Conservation (phyloP, 1,140 invertebrate genomes). For the Ooceraea biroi region DNA sequence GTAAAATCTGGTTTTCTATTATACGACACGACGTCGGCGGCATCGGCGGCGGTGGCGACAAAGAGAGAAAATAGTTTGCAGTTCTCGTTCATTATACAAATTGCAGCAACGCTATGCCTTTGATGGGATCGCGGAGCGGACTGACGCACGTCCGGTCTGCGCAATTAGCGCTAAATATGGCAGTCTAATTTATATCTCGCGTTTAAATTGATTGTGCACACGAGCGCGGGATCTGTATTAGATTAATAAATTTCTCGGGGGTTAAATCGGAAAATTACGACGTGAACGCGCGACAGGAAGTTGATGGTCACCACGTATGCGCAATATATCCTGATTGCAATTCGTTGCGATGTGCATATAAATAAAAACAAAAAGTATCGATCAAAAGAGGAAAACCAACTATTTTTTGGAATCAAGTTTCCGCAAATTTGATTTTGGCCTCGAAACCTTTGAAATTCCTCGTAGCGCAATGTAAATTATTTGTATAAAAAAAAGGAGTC, state of each 20-base stretch:
- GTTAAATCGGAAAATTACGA: conserved; percentile 4
- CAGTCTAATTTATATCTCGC: conserved; percentile 29
- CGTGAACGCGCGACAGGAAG: not conserved
- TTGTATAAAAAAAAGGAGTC: no score
- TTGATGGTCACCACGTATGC: not conserved
- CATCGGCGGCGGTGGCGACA: no score
- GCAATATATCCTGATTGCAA: not conserved
- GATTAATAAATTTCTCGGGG: conserved; percentile 23
- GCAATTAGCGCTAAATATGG: conserved; percentile 48
- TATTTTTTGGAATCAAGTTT: not conserved
- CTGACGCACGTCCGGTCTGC: not conserved
- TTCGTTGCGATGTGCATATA: conserved; percentile 15
- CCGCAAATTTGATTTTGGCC: not conserved
- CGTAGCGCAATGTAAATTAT: conserved; percentile 23
- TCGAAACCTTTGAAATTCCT: conserved; percentile 11
- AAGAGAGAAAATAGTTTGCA: conserved; percentile 14
- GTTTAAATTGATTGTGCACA: conserved; percentile 34
- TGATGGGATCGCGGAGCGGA: conserved; percentile 17
- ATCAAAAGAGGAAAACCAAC: conserved; percentile 13
- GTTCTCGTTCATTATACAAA: conserved; percentile 49
- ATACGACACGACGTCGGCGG: not conserved
- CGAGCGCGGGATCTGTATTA: conserved; percentile 2
- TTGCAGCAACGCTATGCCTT: conserved; percentile 15
- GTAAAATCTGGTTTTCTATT: conserved; percentile 13
- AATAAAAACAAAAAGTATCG: conserved; percentile 21